Conservation (phyloP, 2,113 vertebrate species). For the Macquaria ambigua region DNA sequence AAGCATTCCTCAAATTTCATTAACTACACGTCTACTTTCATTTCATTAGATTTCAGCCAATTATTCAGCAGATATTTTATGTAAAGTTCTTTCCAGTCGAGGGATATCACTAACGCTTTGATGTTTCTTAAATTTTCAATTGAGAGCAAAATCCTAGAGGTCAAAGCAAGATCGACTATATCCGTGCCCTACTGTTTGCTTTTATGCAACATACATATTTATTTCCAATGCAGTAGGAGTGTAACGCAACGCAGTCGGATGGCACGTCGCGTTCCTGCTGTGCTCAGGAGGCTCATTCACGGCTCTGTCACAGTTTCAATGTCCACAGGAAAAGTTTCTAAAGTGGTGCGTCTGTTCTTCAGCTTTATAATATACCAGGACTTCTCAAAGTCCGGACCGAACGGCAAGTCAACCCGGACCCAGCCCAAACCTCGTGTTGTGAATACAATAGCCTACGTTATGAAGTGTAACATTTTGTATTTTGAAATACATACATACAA, state of each 20-base stretch:
- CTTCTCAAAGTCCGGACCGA: too few species aligned
- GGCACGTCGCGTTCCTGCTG: too few species aligned
- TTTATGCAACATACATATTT: background rate
- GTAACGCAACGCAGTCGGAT: too few species aligned
- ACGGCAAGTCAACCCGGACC: too few species aligned
- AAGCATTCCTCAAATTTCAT: slow-evolving; percentile 10
- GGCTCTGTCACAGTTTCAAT: background rate
- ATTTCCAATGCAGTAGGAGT: background rate
- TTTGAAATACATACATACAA: too few species aligned
- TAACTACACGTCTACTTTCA: background rate
- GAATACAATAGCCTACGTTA: too few species aligned
- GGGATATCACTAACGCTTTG: background rate
- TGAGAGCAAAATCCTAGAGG: background rate
- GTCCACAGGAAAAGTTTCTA: background rate
- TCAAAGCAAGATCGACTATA: background rate
- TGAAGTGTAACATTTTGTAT: too few species aligned
- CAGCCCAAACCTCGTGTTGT: too few species aligned
- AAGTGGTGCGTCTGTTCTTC: too few species aligned
- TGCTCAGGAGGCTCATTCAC: too few species aligned
- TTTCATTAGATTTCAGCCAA: background rate
- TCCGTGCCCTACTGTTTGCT: background rate
- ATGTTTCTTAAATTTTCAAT: background rate
- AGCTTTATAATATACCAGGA: too few species aligned
- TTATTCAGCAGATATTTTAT: background rate
- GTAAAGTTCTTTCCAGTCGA: background rate